Conservation (phyloP, 1,140 invertebrate genomes). For the Dinothrombium tinctorium region DNA sequence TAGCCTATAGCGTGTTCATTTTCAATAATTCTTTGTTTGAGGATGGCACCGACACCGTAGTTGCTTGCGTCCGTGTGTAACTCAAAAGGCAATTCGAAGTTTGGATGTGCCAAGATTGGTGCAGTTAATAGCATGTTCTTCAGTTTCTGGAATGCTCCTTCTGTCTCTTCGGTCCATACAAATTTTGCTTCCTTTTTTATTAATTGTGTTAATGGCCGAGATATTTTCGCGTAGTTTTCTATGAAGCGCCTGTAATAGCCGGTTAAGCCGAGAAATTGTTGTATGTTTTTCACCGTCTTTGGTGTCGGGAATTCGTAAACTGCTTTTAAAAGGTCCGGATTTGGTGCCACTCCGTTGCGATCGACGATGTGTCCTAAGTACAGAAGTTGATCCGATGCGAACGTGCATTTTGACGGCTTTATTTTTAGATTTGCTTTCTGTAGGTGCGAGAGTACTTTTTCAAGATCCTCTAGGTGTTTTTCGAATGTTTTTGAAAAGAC, state of each 20-base stretch:
- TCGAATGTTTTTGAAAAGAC: too few relatives aligned
- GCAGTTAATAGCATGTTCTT: background rate
- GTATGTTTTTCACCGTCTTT: too few relatives aligned
- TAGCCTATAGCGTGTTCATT: too few relatives aligned
- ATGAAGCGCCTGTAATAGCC: conserved; percentile 20
- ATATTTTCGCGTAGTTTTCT: conserved; percentile 16
- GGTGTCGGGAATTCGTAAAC: too few relatives aligned
- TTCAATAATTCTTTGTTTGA: conserved; percentile 5
- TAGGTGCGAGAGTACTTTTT: too few relatives aligned
- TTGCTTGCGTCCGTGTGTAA: conserved; percentile 6
- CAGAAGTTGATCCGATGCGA: too few relatives aligned
- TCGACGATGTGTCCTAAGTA: too few relatives aligned
- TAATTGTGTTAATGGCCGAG: conserved; percentile 19
- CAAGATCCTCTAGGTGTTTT: too few relatives aligned
- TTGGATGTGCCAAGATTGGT: background rate
- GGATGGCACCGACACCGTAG: conserved; percentile 5
- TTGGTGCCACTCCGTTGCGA: too few relatives aligned
- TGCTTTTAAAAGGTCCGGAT: too few relatives aligned
- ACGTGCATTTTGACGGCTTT: too few relatives aligned
- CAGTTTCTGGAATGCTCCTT: conserved; percentile 5
- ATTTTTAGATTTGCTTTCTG: too few relatives aligned
- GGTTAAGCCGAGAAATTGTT: conserved; percentile 18
- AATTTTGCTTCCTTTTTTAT: conserved; percentile 20
- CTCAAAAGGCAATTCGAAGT: background rate
- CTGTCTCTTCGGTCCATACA: conserved; percentile 18